Evolutionary conservation across 2,888 invertebrate species (phyloP).

Genomic region (Stramonita haemastoma): DNA sequence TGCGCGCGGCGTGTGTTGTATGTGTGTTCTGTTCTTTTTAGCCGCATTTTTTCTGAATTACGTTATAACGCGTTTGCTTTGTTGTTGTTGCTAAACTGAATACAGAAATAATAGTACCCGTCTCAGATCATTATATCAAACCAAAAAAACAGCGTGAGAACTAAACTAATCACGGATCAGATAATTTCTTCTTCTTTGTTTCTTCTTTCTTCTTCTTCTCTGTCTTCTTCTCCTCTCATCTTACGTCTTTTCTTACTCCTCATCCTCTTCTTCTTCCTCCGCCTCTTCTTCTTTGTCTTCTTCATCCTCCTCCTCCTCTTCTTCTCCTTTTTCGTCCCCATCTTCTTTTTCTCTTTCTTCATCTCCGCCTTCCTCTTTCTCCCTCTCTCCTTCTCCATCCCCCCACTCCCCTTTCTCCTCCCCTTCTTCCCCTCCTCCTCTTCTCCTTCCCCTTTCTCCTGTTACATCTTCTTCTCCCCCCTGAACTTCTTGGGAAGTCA

Average conservation of each 20-base stretch:
- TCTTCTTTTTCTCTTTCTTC: neutral
- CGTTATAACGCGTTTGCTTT: neutral
- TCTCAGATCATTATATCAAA: no score
- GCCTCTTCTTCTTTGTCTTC: neutral
- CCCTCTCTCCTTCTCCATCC: neutral
- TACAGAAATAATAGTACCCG: no score
- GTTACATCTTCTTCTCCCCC: no score
- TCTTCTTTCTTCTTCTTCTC: neutral
- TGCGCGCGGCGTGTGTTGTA: constrained; percentile 3
- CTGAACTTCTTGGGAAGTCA: no score
- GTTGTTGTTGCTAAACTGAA: no score
- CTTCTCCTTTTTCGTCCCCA: neutral
- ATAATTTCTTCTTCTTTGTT: neutral
- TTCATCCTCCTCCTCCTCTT: neutral
- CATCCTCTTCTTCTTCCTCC: neutral
- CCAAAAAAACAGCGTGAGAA: neutral
- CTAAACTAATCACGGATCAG: no score
- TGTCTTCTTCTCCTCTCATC: neutral
- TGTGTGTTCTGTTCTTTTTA: neutral
- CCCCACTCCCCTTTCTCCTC: neutral
- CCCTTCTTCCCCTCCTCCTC: no score
- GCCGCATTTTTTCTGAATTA: no score
- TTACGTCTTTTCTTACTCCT: neutral
- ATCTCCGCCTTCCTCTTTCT: neutral
- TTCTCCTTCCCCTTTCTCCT: neutral